Percentiles rank a stretch among this genome's conserved stretches.
These are phyloP conservation scores for Phyllopteryx taeniolatus DNA, from an alignment of 2,113 vertebrate species.

Conservation along the genomic window DNA sequence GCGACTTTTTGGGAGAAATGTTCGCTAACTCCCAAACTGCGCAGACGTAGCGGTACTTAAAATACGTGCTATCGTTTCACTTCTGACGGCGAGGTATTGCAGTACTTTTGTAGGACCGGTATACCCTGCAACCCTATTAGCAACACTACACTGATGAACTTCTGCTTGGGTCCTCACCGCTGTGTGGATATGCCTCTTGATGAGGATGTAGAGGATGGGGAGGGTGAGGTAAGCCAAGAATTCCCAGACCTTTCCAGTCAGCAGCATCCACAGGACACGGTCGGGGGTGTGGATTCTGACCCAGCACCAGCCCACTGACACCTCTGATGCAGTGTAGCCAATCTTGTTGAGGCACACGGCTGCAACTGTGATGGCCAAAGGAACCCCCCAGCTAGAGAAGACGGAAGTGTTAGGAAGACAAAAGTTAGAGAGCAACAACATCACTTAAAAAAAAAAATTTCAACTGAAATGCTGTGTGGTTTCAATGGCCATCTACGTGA, in stretches of 20 bases:
- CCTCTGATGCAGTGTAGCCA: slow-evolving; percentile 89
- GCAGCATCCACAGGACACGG: slow-evolving; percentile 88
- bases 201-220: slow-evolving; percentile 86
- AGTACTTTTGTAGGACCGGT: neutral
- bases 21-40: too few relatives aligned
- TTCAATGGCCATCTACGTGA: slow-evolving; percentile 18
- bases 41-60: neutral
- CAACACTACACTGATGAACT: neutral
- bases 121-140: neutral
- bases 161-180: slow-evolving; percentile 77
- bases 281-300: slow-evolving; percentile 80
- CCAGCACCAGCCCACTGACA: slow-evolving; percentile 98
- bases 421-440: slow-evolving; percentile 2
- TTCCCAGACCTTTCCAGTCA: slow-evolving; percentile 93
- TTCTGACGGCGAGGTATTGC: neutral
- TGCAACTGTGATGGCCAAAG: slow-evolving; percentile 79
- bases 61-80: neutral
- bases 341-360: slow-evolving; percentile 88
- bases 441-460: neutral
- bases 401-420: neutral
- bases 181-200: slow-evolving; percentile 85
- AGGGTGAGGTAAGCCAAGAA: slow-evolving; percentile 86
- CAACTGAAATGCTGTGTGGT: neutral
- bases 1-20: too few relatives aligned
- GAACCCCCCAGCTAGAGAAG: slow-evolving; percentile 85